Percentiles rank a stretch among this genome's conserved stretches.
These are phyloP conservation scores for Actinernus sp. DNA, from an alignment of 92 coral and sea anemone genomes.

Conservation along the genomic window DNA sequence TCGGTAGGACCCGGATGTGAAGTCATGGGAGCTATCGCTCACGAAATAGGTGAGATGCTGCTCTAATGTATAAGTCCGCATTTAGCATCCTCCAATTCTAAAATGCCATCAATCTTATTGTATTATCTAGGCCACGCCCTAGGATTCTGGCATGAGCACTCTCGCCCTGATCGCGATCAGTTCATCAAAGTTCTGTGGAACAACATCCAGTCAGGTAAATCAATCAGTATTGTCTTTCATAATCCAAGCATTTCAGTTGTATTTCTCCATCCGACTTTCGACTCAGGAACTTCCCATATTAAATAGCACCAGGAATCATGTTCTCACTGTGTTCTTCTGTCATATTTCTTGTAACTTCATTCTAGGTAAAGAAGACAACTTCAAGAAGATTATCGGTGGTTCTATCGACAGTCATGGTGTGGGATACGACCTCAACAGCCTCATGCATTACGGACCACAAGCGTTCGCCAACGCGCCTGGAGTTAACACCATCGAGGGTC, in stretches of 20 bases:
- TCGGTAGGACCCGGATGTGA: constrained; percentile 89
- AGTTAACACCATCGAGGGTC: not conserved
- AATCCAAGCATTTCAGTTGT: too few relatives aligned
- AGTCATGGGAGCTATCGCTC: constrained; percentile 78
- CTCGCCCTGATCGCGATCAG: not conserved
- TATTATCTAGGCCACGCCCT: not conserved
- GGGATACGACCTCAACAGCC: not conserved
- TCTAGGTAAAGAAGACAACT: not conserved
- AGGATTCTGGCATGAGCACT: not conserved
- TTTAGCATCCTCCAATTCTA: too few relatives aligned
- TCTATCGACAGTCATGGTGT: not conserved
- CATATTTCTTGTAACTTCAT: not conserved
- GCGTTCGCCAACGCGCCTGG: not conserved
- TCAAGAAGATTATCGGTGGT: not conserved
- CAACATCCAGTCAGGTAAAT: not conserved
- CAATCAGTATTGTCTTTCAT: too few relatives aligned
- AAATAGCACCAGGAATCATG: too few relatives aligned
- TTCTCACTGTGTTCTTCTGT: too few relatives aligned
- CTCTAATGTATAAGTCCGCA: too few relatives aligned
- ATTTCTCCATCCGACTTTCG: too few relatives aligned
- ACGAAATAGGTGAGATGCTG: constrained; percentile 86
- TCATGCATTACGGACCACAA: not conserved
- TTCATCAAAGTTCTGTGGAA: not conserved
- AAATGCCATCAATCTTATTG: too few relatives aligned
- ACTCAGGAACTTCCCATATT: too few relatives aligned